Evolutionary conservation across 2,888 invertebrate species (phyloP), one percentile per base, ranked within the genome.

Genomic region (Plebejus anna): DNA sequence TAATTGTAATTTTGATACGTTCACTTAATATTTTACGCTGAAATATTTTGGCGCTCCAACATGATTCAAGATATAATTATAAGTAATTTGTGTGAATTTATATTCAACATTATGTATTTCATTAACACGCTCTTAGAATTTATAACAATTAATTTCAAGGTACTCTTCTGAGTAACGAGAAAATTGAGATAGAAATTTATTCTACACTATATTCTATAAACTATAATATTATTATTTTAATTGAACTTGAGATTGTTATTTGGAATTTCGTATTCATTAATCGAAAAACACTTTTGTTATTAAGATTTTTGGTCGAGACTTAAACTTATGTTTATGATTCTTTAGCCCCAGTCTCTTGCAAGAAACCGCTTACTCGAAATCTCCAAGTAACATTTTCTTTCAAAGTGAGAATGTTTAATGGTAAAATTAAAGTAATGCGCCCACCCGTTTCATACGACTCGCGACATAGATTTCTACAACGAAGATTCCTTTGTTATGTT

Each of bases 21-120:
- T 72, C 47, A 51, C 73, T 51, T 51, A 73, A 51, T 51, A 51
- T 73, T 73, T 55, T 36, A 55, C 72, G 73, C 55, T 55, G 28
- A 55, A 55, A 73, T 73, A 32, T 73, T 51, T 73, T 28, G 73
- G 22, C 73, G 51, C 55, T 11, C 32, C 51, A 55, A 32, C 73
- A 55, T 73, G 73, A 73, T 73, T 73, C 55, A 73, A 73, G 73
- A 73, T 51, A 73, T 73, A 73, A 73, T 55, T 73, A n/a, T 73
- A 73, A 73, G 73, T 73, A n/a, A 71, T 71, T 55, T 55, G 51
- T 55, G 73, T 73, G 32, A 73, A 51, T 55, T 73, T 73, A 47
- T 73, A 73, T 55, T 73, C 32, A 73, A 7, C 47, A 55, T 55
- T 55, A 51, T 36, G 73, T 73, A 55, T 55, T 73, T 73, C 73